phyloP scores from a whole-genome alignment of 53 echinoderm and acorn worm species.

The Astropecten irregularis region DNA sequence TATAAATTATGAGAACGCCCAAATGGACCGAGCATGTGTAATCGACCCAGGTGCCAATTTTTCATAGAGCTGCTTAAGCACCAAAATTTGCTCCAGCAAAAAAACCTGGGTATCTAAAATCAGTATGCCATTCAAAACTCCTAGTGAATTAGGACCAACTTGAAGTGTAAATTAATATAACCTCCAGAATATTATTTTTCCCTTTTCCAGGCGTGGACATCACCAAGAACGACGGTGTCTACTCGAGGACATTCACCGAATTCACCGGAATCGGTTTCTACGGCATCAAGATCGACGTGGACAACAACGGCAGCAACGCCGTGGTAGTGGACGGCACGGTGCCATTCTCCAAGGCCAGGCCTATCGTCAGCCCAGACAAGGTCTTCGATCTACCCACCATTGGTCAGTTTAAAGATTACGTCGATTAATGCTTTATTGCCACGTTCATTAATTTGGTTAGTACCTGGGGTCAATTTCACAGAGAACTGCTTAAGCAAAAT shows the following conservation, averaged over 20 bases:
- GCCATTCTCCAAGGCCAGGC: slow-evolving; percentile 41
- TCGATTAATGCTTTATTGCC: neutral
- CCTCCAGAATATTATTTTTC: too few species aligned
- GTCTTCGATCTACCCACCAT: slow-evolving; percentile 28
- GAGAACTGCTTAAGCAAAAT: too few species aligned
- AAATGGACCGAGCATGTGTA: too few species aligned
- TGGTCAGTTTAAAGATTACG: neutral
- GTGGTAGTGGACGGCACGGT: slow-evolving; percentile 20
- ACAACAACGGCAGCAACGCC: slow-evolving; percentile 46
- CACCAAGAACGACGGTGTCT: slow-evolving; percentile 74
- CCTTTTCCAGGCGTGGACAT: slow-evolving; percentile 42
- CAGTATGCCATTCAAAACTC: too few species aligned
- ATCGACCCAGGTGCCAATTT: neutral
- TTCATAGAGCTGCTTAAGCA: too few species aligned
- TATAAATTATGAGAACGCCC: too few species aligned
- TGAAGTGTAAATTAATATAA: too few species aligned
- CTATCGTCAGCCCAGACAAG: slow-evolving; percentile 44
- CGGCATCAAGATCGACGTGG: slow-evolving; percentile 61
- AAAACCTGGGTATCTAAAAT: too few species aligned
- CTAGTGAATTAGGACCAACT: too few species aligned
- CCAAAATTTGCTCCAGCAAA: neutral
- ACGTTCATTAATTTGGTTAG: neutral
- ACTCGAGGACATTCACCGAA: slow-evolving; percentile 68
- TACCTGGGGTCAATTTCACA: too few species aligned
- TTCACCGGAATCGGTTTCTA: slow-evolving; percentile 61